phyloP scores from a whole-genome alignment of 2,888 invertebrate genomes.

The Epiblema foenella region DNA sequence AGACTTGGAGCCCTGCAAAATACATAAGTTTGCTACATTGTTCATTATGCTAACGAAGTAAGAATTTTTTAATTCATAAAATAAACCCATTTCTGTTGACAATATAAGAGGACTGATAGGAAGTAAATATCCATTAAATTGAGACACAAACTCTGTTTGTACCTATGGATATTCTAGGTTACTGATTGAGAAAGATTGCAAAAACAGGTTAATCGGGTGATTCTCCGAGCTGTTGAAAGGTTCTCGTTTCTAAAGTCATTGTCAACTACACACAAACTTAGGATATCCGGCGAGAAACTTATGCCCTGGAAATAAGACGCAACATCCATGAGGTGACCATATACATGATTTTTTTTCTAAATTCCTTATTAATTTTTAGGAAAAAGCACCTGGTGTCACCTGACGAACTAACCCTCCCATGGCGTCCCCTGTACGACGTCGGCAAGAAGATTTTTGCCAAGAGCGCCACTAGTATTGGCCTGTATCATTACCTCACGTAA shows the following conservation, averaged over 20 bases:
- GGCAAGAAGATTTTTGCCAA: slow-evolving; percentile 85
- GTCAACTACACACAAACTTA: no score
- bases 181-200: no score
- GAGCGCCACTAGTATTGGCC: slow-evolving; percentile 82
- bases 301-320: background rate
- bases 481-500: slow-evolving; percentile 85
- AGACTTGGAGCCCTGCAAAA: slow-evolving; percentile 90
- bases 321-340: background rate
- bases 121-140: no score
- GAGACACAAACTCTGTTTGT: no score
- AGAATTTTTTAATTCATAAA: slow-evolving; percentile 61
- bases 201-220: no score
- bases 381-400: slow-evolving; percentile 91
- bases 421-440: slow-evolving; percentile 93
- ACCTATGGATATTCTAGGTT: background rate
- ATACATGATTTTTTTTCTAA: background rate
- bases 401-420: slow-evolving; percentile 91
- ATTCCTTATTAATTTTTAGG: slow-evolving; percentile 72
- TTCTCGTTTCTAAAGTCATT: no score
- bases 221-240: no score
- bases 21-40: slow-evolving; percentile 89
- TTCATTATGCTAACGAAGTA: slow-evolving; percentile 90
- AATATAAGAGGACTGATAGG: no score
- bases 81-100: no score
- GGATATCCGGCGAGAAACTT: no score